A percentile compares a stretch with the other conserved stretches of the same genome.
Evolutionary conservation across 2,888 invertebrate genomes (phyloP).

Genomic region (Diloba caeruleocephala): DNA sequence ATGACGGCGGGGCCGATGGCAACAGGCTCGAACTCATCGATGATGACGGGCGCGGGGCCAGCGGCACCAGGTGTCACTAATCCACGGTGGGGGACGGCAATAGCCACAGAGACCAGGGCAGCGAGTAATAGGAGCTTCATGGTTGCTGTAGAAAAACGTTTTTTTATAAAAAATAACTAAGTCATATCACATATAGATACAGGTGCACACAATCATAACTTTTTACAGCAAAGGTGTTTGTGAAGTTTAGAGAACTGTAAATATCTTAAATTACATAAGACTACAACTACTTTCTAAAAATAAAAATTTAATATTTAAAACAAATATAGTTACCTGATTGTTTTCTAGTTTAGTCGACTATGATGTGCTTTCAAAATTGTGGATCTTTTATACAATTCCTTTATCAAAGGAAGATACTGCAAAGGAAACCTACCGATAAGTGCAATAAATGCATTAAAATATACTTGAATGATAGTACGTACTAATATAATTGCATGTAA

Average conservation of each 20-base stretch:
- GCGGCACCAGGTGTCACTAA: conserved; percentile 50
- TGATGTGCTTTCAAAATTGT: background rate
- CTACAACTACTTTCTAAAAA: no score
- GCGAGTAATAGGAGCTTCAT: conserved; percentile 31
- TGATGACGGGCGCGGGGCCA: conserved; percentile 50
- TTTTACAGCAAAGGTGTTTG: no score
- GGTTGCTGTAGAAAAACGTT: conserved; percentile 20
- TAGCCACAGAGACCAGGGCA: conserved; percentile 23
- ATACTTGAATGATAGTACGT: background rate
- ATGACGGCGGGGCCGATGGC: conserved; percentile 51
- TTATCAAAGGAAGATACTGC: conserved; percentile 22
- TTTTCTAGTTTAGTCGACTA: conserved; percentile 18
- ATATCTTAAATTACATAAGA: no score
- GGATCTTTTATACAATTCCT: conserved; percentile 17
- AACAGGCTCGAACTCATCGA: conserved; percentile 40
- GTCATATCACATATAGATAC: no score
- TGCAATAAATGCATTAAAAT: conserved; percentile 28
- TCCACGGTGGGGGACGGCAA: conserved; percentile 13
- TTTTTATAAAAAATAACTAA: no score
- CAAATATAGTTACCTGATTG: conserved; percentile 12
- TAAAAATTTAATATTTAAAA: background rate
- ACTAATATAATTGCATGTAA: no score
- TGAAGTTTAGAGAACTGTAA: no score
- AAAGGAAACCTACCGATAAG: conserved; percentile 8
- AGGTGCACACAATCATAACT: no score